Base-by-base conservation (phyloP, 2,888 invertebrate genomes). In the Heliconius charithonia region DNA sequence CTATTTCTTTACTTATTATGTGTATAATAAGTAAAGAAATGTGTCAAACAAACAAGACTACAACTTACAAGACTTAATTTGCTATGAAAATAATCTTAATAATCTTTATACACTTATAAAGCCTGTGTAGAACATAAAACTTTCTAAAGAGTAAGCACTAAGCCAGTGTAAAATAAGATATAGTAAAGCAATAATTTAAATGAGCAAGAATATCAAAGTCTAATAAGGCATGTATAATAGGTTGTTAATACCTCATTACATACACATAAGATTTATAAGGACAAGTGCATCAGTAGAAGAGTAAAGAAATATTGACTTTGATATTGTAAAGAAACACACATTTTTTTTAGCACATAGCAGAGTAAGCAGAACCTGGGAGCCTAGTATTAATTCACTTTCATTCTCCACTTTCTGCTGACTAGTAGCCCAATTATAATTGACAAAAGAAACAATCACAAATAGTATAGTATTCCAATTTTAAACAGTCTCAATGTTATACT, bases 101-200 rank as follows among this genome's bases (percentile, higher is more conserved):
- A 69, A 69, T 16, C 69, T 16, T 41, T 41, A 25, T n/a, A 37
- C 27, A 41, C 25, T 67, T 25, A 41, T 45, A 45, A 12, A 45
- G 25, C 41, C 41, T 69, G n/a, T 37, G 3, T 67, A 41, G 41
- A 69, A 69, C 41, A 19, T 41, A 41, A 7, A 69, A 69, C 69
- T 41, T 41, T 69, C 69, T 45, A 69, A 69, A 41, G 69, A 45
- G 41, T 45, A 41, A 41, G 69, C 41, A 25, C 66, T 67, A 67
- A 67, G 22, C 66, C n/a, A 12, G 41, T 69, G 69, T 69, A 69
- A 69, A 69, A 69, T 45, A 69, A 69, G 69, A 69, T 69, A n/a
- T 59, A 59, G 41, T 41, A 25, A 41, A 69, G 69, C 41, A 69
- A 41, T 25, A 45, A 41, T 41, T 69, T 25, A 69, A 41, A 69